Percentiles rank a stretch among this genome's conserved stretches.
Conservation (phyloP, 2,888 invertebrate genomes). For the Yponomeuta sedellus region DNA sequence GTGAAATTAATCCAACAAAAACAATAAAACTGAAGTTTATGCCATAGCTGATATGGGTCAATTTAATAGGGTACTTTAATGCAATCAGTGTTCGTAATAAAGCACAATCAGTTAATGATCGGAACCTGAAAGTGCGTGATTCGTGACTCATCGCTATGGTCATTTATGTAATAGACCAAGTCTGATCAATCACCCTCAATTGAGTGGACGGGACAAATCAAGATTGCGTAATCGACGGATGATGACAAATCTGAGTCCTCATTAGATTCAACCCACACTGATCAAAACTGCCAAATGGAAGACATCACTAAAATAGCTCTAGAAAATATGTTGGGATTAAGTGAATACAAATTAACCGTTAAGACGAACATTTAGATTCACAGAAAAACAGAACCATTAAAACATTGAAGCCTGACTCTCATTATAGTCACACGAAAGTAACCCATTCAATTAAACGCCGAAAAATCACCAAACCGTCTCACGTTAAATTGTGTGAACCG, state of each 20-base stretch:
- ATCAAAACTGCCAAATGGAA: not conserved
- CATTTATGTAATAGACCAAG: constrained; percentile 23
- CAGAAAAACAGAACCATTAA: constrained; percentile 13
- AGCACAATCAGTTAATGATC: constrained; percentile 19
- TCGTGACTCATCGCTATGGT: constrained; percentile 14
- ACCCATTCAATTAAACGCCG: constrained; percentile 44
- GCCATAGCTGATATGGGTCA: not conserved
- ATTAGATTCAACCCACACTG: constrained; percentile 28
- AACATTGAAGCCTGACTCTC: constrained; percentile 16
- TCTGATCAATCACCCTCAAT: constrained; percentile 63
- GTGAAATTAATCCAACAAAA: not conserved
- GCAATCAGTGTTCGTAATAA: not conserved
- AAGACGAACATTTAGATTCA: constrained; percentile 6
- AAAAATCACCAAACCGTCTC: constrained; percentile 32
- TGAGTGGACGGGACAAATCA: constrained; percentile 28
- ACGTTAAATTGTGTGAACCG: constrained; percentile 41
- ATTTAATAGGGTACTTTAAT: constrained; percentile 6
- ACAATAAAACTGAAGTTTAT: not conserved
- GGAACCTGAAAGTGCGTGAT: constrained; percentile 16
- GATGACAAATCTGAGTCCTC: constrained; percentile 44
- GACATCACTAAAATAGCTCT: constrained; percentile 8
- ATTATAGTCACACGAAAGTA: constrained; percentile 20
- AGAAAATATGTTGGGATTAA: not conserved
- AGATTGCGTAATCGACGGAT: constrained; percentile 47
- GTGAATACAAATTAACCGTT: constrained; percentile 5